phyloP scores from a whole-genome alignment of 2,113 vertebrate species.

The Mugil cephalus region DNA sequence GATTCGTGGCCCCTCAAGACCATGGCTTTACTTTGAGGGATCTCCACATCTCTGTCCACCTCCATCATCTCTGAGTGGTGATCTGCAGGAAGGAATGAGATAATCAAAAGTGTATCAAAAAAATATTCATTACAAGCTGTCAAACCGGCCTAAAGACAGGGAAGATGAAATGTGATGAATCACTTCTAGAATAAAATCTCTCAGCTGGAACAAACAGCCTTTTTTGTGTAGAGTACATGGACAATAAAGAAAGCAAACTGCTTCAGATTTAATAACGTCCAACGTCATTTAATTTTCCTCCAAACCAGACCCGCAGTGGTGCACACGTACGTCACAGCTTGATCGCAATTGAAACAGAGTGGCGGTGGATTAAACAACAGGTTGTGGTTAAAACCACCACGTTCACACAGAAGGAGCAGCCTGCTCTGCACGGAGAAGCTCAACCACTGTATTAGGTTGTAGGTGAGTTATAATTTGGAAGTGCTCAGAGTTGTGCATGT shows the following conservation, averaged over 20 bases:
- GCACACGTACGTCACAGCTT: background rate
- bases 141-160: background rate
- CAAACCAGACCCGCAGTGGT: slow-evolving; percentile 4
- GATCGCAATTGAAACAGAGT: slow-evolving; percentile 24
- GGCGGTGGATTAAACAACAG: slow-evolving; percentile 1
- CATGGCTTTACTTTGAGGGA: slow-evolving; percentile 98
- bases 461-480: background rate
- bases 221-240: background rate
- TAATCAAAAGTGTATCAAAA: background rate
- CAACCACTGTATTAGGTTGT: background rate
- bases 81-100: slow-evolving; percentile 83
- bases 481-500: background rate
- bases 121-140: background rate
- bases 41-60: slow-evolving; percentile 96
- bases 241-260: background rate
- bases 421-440: background rate
- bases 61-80: slow-evolving; percentile 99
- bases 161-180: background rate
- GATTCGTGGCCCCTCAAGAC: slow-evolving; percentile 98
- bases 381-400: background rate
- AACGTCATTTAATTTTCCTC: background rate
- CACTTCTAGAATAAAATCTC: background rate
- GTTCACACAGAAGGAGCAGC: background rate
- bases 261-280: background rate
- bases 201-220: background rate